Conservation (phyloP, 2,888 invertebrate species). For the Syrista parreyssii region DNA sequence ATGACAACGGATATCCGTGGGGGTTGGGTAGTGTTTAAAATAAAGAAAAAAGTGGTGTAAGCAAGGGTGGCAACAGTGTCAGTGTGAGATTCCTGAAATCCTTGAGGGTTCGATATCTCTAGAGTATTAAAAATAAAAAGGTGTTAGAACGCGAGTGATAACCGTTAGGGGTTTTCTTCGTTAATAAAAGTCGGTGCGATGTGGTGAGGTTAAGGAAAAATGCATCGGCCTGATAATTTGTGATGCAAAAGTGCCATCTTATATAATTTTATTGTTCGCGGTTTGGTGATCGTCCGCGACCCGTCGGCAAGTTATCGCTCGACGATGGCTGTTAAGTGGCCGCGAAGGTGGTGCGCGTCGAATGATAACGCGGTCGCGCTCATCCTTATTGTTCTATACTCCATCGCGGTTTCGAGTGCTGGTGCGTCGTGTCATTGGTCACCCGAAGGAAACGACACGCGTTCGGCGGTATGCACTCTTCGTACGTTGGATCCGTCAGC, state of each 20-base stretch:
- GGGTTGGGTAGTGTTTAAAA: neutral
- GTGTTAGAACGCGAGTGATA: neutral
- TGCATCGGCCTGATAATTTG: neutral
- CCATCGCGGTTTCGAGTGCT: constrained; percentile 65
- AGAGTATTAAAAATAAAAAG: neutral
- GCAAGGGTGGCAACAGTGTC: neutral
- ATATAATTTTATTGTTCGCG: neutral
- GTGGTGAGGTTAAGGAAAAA: neutral
- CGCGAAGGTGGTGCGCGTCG: constrained; percentile 67
- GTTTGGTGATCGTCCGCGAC: neutral
- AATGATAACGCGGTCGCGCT: constrained; percentile 64
- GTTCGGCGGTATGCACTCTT: constrained; percentile 70
- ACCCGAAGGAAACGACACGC: constrained; percentile 70
- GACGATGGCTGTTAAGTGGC: constrained; percentile 7
- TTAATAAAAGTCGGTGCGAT: neutral
- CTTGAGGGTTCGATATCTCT: neutral
- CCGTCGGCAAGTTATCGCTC: constrained; percentile 3
- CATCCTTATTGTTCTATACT: constrained; percentile 67
- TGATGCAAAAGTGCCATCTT: constrained; percentile 2
- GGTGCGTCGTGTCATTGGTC: constrained; percentile 65
- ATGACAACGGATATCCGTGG: neutral
- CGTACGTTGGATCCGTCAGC: constrained; percentile 66
- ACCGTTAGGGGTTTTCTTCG: neutral
- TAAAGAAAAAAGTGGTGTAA: neutral
- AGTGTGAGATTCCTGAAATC: neutral